Evolutionary conservation across 2,797 vertebrate genomes (phyloP).

Genomic region (Esox lucius): DNA sequence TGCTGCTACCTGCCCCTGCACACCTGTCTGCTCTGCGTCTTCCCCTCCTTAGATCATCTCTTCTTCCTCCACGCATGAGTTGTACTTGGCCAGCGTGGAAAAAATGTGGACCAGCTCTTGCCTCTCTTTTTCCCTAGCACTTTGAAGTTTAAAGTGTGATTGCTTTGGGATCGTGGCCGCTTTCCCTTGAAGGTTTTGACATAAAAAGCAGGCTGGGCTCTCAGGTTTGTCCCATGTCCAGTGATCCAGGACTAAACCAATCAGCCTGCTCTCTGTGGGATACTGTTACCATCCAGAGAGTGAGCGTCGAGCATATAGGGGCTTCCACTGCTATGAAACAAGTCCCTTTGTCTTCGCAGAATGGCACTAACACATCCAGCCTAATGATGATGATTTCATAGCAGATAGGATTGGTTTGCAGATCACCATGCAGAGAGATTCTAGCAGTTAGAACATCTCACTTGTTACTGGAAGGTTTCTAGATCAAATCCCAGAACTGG

Average conservation of each 20-base stretch:
- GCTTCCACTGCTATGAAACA: constrained; percentile 68
- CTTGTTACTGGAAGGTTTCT: no score
- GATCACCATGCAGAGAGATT: not conserved
- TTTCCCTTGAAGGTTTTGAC: constrained; percentile 80
- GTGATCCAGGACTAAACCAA: constrained; percentile 85
- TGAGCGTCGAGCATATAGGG: constrained; percentile 61
- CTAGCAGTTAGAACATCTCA: no score
- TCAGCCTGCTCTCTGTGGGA: constrained; percentile 74
- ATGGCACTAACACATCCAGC: constrained; percentile 62
- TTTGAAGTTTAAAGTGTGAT: constrained; percentile 88
- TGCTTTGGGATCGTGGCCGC: constrained; percentile 76
- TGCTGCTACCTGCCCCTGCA: constrained; percentile 79
- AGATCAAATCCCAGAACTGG: no score
- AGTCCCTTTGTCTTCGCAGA: constrained; percentile 39
- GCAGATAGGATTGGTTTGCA: not conserved
- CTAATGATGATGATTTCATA: constrained; percentile 63
- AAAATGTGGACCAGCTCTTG: constrained; percentile 70
- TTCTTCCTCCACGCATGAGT: constrained; percentile 79
- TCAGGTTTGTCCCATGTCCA: constrained; percentile 77
- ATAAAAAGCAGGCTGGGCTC: constrained; percentile 79
- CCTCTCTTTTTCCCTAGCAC: constrained; percentile 68
- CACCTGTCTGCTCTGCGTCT: constrained; percentile 79
- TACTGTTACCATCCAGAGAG: constrained; percentile 80
- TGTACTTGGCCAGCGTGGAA: constrained; percentile 73
- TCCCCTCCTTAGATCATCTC: constrained; percentile 82